Evolutionary conservation across 35 echinoderm and acorn worm genomes (phyloP).

Genomic region (Nesometra sesokonis): DNA sequence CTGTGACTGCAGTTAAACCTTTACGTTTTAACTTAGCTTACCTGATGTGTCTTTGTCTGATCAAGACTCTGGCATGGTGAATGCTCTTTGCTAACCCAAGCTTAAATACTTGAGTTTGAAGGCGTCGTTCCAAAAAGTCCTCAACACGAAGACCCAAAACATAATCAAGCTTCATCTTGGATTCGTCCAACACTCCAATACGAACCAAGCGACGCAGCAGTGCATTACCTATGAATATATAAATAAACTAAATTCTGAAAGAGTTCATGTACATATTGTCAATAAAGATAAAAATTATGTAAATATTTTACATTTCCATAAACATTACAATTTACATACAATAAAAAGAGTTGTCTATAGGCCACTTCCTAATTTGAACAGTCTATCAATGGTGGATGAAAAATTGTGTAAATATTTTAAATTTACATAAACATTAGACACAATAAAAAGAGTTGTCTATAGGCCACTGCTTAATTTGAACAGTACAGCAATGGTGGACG

Average conservation of each 20-base stretch:
- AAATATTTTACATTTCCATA: neutral
- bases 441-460: too few relatives aligned
- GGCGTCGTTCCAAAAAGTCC: conserved; percentile 94
- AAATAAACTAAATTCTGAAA: too few relatives aligned
- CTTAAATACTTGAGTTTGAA: conserved; percentile 99
- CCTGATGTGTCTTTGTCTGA: conserved; percentile 95
- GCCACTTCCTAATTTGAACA: too few relatives aligned
- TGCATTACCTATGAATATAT: conserved; percentile 67
- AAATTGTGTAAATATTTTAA: too few relatives aligned
- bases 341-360: too few relatives aligned
- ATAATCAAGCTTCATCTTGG: conserved; percentile 99
- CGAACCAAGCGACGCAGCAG: conserved; percentile 93
- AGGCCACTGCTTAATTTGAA: too few relatives aligned
- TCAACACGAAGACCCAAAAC: conserved; percentile 96
- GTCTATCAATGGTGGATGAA: too few relatives aligned
- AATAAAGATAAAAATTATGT: neutral
- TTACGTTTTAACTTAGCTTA: too few relatives aligned
- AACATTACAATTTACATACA: neutral
- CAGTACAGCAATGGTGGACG: too few relatives aligned
- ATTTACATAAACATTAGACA: too few relatives aligned
- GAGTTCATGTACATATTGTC: neutral
- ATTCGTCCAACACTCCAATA: conserved; percentile 92
- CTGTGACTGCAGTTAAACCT: too few relatives aligned
- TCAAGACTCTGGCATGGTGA: conserved; percentile 93
- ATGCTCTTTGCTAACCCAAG: conserved; percentile 97